Evolutionary conservation across 2,113 vertebrate genomes (phyloP), one percentile per base, ranked within the genome.

Genomic region (Pongo abelii): DNA sequence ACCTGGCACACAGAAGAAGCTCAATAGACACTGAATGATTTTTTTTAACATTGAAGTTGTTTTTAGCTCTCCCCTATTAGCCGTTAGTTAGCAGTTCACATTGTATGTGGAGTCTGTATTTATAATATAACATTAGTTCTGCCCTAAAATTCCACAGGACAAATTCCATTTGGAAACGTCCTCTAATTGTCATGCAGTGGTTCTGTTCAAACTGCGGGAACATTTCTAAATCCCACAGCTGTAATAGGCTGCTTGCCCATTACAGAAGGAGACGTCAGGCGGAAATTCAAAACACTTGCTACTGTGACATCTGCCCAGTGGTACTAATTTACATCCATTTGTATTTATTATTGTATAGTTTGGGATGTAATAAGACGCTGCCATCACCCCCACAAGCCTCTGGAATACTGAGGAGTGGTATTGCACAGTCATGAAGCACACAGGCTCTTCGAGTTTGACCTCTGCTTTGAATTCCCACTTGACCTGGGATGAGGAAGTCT

Each of bases 371-470:
- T 23, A 69, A 72, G 88, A 35, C 61, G 46, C 70, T 69, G 40
- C 50, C 43, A 7, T 6, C 2, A 3, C 8, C 38, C 78, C 64
- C 48, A 12, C n/a, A 7, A 40, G 46, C n/a, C 61, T 38, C 64
- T 22, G 20, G 2, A 8, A 38, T 0, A 1, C 27, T 0, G 50
- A 57, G 89, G 12, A 18, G 48, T 46, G 40, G 48, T 0, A 5
- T 0, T 1, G 3, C 16, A 1, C 1, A 1, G 18, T 0, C 79
- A 0, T 0, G 16, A 48, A 12, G 27, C 40, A 40, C 0, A 4
- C 12, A 5, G 7, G 0, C 27, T n/a, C 40, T 2, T 18, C n/a
- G 43, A 4, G 40, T 17, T 40, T 50, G 38, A 16, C 2, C 0
- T 25, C 81, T 25, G 72, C 10, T 27, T 27, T 12, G 72, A 52